Base-by-base conservation (phyloP, 2,113 vertebrate species). In the Nothobranchius furzeri region DNA sequence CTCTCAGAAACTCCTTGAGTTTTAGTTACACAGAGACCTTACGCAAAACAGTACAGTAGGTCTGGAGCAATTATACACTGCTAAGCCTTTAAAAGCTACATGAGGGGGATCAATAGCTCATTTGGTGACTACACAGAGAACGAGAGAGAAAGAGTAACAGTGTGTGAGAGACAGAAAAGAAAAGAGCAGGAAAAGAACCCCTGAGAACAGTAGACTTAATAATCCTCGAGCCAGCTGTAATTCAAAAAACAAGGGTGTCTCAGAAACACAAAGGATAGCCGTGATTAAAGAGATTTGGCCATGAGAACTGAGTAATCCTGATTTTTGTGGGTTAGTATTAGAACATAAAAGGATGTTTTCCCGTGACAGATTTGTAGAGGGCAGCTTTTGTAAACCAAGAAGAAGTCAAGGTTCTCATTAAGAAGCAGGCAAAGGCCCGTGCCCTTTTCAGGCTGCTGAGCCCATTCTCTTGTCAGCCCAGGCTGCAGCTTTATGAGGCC, bases 401-500 rank as follows among this genome's bases (percentile, higher is more conserved):
- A 50, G 73, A 60, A 87, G 78, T 81, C 78, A 87, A 84, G 86
- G 82, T 81, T 84, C 87, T 90, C 86, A 90, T 90, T 91, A 87
- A 60, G 78, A 91, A 75, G 79, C 79, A 76, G 82, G 81, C 13
- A 46, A 78, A 82, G 56, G 73, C 61, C 59, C 68, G 53, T 85
- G 87, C 85, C 90, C 90, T 90, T 89, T 90, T 90, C 90, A 86
- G 84, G 83, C 85, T 79, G 82, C 76, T 82, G 81, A 90, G 78
- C 84, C 30, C 75, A 76, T 86, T 78, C 73, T 63, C 64, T 20
- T 73, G 78, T 87, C 87, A 81, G 88, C 78, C 78, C 58, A 65
- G 64, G 74, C 78, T 58, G 79, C 81, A 85, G 60, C 83, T 88
- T 89, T 88, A 90, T 85, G 85, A 82, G 84, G 60, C 75, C 73